These are phyloP conservation scores for Allolobophora icterica DNA, from an alignment of 2,888 invertebrate genomes.

Conservation along the genomic window DNA sequence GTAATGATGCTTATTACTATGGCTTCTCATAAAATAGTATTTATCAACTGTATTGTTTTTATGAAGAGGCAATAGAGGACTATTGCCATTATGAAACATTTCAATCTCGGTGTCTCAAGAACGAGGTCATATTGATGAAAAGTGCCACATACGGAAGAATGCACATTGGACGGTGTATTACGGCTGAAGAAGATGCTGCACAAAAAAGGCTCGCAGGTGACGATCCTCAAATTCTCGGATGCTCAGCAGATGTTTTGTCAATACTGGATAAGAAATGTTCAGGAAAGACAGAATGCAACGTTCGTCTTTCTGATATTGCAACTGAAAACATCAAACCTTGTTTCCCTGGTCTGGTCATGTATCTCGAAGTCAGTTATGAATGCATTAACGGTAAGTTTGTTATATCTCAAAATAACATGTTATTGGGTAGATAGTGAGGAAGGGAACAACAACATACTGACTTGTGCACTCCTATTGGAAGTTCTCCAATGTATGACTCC, in stretches of 20 bases:
- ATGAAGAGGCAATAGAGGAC: background rate
- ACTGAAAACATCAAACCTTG: slow-evolving; percentile 4
- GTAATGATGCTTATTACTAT: too few species aligned
- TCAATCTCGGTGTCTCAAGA: slow-evolving; percentile 22
- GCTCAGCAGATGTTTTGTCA: slow-evolving; percentile 32
- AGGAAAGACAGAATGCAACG: slow-evolving; percentile 19
- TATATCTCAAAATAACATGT: background rate
- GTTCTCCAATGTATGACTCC: too few species aligned
- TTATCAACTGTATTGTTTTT: background rate
- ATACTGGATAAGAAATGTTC: slow-evolving; percentile 34
- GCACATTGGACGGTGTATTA: slow-evolving; percentile 17
- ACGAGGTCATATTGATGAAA: slow-evolving; percentile 26
- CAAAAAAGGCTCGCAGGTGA: background rate
- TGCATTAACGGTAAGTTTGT: slow-evolving; percentile 25
- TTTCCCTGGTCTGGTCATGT: background rate
- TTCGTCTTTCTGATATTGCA: background rate
- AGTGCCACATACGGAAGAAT: slow-evolving; percentile 25
- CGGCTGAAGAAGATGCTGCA: background rate
- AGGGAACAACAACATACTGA: too few species aligned
- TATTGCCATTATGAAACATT: slow-evolving; percentile 12
- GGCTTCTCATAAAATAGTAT: background rate
- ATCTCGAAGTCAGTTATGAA: slow-evolving; percentile 18
- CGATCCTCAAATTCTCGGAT: slow-evolving; percentile 31
- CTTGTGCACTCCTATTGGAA: too few species aligned
- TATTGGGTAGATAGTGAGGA: too few species aligned